phyloP scores from a whole-genome alignment of 2,797 vertebrate species.

The Gallinago solitaria region DNA sequence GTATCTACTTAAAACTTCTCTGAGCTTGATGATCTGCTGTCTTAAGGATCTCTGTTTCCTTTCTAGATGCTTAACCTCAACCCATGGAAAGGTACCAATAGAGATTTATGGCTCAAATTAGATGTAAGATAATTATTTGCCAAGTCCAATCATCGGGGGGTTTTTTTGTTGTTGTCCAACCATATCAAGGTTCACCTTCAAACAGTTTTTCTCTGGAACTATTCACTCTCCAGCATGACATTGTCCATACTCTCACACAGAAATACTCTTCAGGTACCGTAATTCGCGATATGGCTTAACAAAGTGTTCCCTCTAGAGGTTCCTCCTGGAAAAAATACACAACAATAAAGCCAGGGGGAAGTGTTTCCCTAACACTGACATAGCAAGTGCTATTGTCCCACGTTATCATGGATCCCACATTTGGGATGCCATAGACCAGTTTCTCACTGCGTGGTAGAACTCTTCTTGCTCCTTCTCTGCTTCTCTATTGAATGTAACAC shows the following conservation, averaged over 20 bases:
- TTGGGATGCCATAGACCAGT: neutral
- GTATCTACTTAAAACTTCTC: neutral
- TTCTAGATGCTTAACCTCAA: neutral
- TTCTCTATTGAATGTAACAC: neutral
- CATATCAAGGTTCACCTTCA: neutral
- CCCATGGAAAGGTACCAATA: neutral
- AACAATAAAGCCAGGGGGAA: neutral
- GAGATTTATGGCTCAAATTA: neutral
- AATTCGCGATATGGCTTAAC: neutral
- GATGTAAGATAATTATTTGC: neutral
- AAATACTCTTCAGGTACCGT: neutral
- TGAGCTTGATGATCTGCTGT: neutral
- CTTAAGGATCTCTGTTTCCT: neutral
- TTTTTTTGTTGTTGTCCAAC: neutral
- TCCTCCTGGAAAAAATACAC: neutral
- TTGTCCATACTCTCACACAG: neutral
- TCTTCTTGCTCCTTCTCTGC: neutral
- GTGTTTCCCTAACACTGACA: neutral
- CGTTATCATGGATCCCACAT: neutral
- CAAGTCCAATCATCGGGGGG: fast-evolving
- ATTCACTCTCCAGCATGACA: neutral
- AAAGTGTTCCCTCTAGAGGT: conserved; percentile 49
- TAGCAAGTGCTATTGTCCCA: neutral
- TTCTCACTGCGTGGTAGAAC: neutral
- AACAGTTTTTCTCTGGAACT: neutral